Evolutionary conservation across 2,113 vertebrate genomes (phyloP), one percentile per base, ranked within the genome.

Genomic region (Triplophysa tibetana): DNA sequence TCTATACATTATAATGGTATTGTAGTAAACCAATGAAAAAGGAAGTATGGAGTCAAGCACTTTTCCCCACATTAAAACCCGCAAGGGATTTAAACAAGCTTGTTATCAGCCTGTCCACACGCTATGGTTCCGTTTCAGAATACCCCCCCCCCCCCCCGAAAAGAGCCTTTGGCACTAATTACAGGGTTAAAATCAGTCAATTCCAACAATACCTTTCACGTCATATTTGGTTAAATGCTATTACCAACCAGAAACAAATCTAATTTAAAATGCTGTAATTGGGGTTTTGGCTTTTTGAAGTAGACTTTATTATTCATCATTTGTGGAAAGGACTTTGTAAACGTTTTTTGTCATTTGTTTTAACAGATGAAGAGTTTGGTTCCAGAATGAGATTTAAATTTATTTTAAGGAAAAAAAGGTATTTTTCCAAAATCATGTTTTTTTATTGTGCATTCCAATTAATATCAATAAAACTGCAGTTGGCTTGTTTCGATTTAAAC

Each of bases 11-110:
- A 70, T 70, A 67, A 26, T 63, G 70, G 66, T 76, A 78, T 77
- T 79, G 78, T 81, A 74, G 64, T 73, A 60, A 13, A 41, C 19
- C 70, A 24, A 43, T 77, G 65, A 61, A 84, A 80, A 81, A 67
- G 33, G 66, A 86, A 78, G 68, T 7, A 38, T 82, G 77, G 81
- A 88, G 81, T 85, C 38, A 72, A 80, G 81, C 78, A 69, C 38
- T 79, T 54, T 69, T 70, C n/a, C 23, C 80, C 60, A 48, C 45
- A 48, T 9, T 38, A 23, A 26, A 14, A 45, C 64, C 64, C 52
- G 33, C 50, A 29, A 58, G 33, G 23, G n/a, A 38, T 60, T 70
- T 41, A 70, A 26, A 52, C 54, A 62, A 12, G 23, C 67, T 45
- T 19, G 56, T 70, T 75, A 80, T 75, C 75, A 75, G 64, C 74